Base-by-base conservation (phyloP, 2,888 invertebrate genomes). In the Leucophenga maculata region DNA sequence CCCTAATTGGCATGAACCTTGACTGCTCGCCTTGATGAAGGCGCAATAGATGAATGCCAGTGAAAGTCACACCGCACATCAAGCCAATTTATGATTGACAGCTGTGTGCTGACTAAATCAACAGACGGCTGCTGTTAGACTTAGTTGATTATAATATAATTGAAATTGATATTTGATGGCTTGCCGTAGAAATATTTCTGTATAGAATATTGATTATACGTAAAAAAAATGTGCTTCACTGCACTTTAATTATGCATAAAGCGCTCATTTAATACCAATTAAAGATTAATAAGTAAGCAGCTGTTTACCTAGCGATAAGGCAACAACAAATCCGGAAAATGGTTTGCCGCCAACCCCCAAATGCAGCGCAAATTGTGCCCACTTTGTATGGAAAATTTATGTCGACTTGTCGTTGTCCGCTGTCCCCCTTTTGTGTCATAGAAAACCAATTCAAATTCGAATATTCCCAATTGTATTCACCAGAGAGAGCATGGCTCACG, bases 1-100 rank as follows among this genome's bases (percentile, higher is more conserved):
- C 80, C 77, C 76, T 85, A 86, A 86, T 85, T 85, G 85, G 77
- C 82, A 72, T 82, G 77, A 82, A 78, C 78, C 84, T 80, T 67
- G 46, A 22, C 66, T 59, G 57, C 57, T 14, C 20, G 77, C 73
- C 71, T 69, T 39, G 54, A n/a, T 31, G 13, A 32, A 3, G 16
- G 46, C 57, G n/a, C 31, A n/a, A 39, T 44, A n/a, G 55, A 66
- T n/a, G 20, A 31, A 2, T 16, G 32, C 18, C 16, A 26, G 48
- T 16, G 32, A 50, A 31, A 55, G 18, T 13, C n/a, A 57, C 32
- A 39, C 46, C 14, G 60, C 60, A 9, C 26, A 26, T 26, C 6
- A n/a, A 16, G 39, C 46, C 54, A 26, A 22, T 65, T 26, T 73
- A 78, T 80, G 80, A 83, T 83, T 83, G 83, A 83, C 72, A 69